Evolutionary conservation across 2,888 invertebrate genomes (phyloP).

Genomic region (Zaprionus bogoriensis): DNA sequence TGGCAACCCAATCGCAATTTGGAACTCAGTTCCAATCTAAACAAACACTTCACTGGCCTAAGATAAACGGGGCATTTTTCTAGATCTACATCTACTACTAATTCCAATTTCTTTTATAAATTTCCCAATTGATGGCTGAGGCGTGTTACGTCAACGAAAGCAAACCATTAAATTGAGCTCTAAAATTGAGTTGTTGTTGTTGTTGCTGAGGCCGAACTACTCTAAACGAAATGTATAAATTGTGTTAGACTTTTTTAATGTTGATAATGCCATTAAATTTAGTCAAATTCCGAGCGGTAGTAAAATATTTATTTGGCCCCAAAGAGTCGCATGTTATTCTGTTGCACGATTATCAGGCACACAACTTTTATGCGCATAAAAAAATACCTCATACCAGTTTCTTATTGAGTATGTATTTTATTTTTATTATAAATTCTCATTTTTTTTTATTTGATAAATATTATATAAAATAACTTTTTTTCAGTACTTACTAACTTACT

Average conservation of each 20-base stretch:
- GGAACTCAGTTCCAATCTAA: background rate
- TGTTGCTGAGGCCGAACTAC: background rate
- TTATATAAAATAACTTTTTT: too few relatives aligned
- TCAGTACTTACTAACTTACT: too few relatives aligned
- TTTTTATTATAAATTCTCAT: too few relatives aligned
- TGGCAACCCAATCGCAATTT: background rate
- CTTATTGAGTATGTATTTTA: background rate
- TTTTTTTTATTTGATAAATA: too few relatives aligned
- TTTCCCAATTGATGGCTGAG: background rate
- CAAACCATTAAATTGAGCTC: constrained; percentile 10
- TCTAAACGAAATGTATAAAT: constrained; percentile 16
- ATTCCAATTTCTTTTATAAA: background rate
- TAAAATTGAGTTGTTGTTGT: constrained; percentile 9
- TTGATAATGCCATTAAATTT: constrained; percentile 18
- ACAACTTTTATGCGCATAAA: constrained; percentile 5
- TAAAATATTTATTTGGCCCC: constrained; percentile 11
- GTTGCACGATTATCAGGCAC: constrained; percentile 26
- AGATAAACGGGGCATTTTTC: too few relatives aligned
- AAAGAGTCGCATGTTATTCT: constrained; percentile 16
- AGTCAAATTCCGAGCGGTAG: constrained; percentile 13
- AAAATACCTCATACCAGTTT: background rate
- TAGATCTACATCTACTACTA: too few relatives aligned
- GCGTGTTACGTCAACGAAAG: background rate
- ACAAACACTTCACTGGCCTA: background rate
- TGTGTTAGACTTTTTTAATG: constrained; percentile 4